These are phyloP conservation scores for Macaria liturata DNA, from an alignment of 2,888 invertebrate species.

Conservation along the genomic window DNA sequence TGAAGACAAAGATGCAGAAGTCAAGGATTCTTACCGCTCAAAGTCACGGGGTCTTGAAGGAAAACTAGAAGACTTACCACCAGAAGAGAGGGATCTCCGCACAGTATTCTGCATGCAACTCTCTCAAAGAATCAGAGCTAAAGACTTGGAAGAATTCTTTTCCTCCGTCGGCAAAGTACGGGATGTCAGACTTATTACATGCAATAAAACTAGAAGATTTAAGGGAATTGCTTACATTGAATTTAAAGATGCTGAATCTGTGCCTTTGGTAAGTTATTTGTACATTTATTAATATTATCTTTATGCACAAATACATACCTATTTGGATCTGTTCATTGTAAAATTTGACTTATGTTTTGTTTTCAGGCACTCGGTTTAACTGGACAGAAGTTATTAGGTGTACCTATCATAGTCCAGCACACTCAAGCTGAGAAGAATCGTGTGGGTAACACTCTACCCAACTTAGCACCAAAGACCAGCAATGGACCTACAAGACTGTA, in stretches of 20 bases:
- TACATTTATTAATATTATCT: too few relatives aligned
- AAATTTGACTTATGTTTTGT: slow-evolving; percentile 4
- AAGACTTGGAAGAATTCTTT: slow-evolving; percentile 99
- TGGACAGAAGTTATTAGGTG: slow-evolving; percentile 96
- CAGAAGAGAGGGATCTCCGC: slow-evolving; percentile 98
- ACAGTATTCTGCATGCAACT: slow-evolving; percentile 99
- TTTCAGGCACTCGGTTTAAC: slow-evolving; percentile 95
- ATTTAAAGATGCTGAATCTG: slow-evolving; percentile 98
- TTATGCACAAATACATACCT: too few relatives aligned
- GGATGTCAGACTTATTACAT: slow-evolving; percentile 98
- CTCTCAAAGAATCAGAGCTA: slow-evolving; percentile 95
- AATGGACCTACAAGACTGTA: slow-evolving; percentile 98
- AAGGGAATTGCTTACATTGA: slow-evolving; percentile 99
- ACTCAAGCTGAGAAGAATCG: slow-evolving; percentile 98
- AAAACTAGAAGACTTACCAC: slow-evolving; percentile 90
- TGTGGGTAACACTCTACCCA: slow-evolving; percentile 93
- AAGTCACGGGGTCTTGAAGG: slow-evolving; percentile 81
- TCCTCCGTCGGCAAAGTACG: slow-evolving; percentile 99
- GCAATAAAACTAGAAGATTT: slow-evolving; percentile 98
- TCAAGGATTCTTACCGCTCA: slow-evolving; percentile 62
- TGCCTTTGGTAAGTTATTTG: slow-evolving; percentile 89
- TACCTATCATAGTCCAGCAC: slow-evolving; percentile 99
- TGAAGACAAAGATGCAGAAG: slow-evolving; percentile 53
- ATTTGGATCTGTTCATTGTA: background rate
- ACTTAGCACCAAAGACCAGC: slow-evolving; percentile 93